Conservation (phyloP, 2,888 invertebrate species). For the Rhorus exstirpatorius region DNA sequence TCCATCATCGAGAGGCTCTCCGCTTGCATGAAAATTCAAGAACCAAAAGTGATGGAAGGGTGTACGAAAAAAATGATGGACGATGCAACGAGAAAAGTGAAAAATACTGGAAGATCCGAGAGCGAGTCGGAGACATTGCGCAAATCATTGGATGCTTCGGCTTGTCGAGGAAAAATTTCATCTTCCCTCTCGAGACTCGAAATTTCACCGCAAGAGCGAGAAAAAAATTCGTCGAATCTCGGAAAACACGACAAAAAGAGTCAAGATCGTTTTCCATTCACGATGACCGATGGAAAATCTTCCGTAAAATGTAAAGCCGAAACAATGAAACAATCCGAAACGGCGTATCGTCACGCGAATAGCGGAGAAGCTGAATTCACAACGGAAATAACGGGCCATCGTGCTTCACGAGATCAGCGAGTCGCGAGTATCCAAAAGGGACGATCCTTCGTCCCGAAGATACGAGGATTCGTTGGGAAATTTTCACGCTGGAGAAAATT, state of each 20-base stretch:
- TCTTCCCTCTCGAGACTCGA: slow-evolving; percentile 71
- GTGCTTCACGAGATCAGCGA: slow-evolving; percentile 33
- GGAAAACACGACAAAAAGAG: slow-evolving; percentile 57
- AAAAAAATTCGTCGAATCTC: slow-evolving; percentile 56
- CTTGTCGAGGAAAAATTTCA: slow-evolving; percentile 48
- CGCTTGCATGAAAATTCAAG: slow-evolving; percentile 23
- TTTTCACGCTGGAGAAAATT: slow-evolving; percentile 68
- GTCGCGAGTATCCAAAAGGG: not conserved
- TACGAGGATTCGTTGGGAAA: slow-evolving; percentile 71
- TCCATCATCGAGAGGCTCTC: slow-evolving; percentile 26
- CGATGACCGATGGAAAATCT: slow-evolving; percentile 75
- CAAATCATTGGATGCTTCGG: not conserved
- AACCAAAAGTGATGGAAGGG: not conserved
- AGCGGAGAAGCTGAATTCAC: slow-evolving; percentile 67
- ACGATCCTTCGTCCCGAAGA: slow-evolving; percentile 58
- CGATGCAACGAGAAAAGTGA: not conserved
- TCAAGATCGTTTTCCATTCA: slow-evolving; percentile 79
- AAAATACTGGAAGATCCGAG: slow-evolving; percentile 65
- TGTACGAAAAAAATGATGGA: too few species aligned
- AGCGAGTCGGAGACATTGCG: slow-evolving; percentile 52
- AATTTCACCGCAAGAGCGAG: slow-evolving; percentile 33
- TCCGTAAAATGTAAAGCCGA: slow-evolving; percentile 54
- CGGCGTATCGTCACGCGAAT: slow-evolving; percentile 69
- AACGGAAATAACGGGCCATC: slow-evolving; percentile 70
- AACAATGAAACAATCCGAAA: slow-evolving; percentile 3